Conservation (phyloP, 2,797 vertebrate genomes). For the Argentina silus region DNA sequence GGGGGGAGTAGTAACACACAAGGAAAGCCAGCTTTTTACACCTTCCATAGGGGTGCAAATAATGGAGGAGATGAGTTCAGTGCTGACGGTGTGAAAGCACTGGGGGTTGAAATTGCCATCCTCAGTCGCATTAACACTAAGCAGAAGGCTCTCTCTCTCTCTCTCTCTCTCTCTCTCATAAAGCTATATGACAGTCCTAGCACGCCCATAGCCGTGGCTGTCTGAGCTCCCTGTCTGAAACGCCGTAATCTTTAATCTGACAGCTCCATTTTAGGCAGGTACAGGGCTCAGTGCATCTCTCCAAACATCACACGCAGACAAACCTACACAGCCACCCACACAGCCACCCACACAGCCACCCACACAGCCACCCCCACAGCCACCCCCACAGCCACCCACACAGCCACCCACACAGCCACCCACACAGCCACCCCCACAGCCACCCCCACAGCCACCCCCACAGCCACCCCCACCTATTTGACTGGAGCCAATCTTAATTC, state of each 20-base stretch:
- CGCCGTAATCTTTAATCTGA: conserved; percentile 44
- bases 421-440: neutral
- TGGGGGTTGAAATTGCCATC: conserved; percentile 47
- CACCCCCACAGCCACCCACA: conserved; percentile 7
- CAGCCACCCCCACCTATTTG: conserved; percentile 9
- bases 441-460: neutral
- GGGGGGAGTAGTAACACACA: conserved; percentile 4
- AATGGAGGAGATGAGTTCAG: conserved; percentile 35
- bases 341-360: neutral
- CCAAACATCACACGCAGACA: conserved; percentile 13
- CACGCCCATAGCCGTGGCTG: conserved; percentile 27
- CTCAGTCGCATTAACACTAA: conserved; percentile 35
- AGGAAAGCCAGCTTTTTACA: conserved; percentile 31
- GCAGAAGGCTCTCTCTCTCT: conserved; percentile 23
- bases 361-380: neutral
- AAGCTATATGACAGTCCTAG: conserved; percentile 10
- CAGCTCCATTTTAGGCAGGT: conserved; percentile 44
- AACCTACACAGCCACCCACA: conserved; percentile 10
- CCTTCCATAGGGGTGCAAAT: conserved; percentile 42
- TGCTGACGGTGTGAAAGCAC: conserved; percentile 42
- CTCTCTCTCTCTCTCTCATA: neutral
- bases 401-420: conserved; percentile 1
- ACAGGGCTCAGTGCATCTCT: neutral
- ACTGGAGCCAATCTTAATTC: conserved; percentile 29
- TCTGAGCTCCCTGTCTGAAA: conserved; percentile 34